Conservation (phyloP, 2,797 vertebrate genomes). For the Sus cebifrons region DNA sequence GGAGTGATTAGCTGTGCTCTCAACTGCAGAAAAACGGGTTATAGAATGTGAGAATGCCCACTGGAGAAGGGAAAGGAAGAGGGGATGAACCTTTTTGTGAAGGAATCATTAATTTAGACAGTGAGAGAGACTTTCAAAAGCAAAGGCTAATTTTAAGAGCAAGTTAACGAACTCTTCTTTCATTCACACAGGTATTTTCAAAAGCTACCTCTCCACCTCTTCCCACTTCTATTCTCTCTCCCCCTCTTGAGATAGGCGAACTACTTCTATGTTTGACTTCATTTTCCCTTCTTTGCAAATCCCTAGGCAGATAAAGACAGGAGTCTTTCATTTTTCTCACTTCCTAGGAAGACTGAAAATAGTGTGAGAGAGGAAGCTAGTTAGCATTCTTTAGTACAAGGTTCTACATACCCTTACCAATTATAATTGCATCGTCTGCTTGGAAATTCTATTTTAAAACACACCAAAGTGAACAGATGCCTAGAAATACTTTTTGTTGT, state of each 20-base stretch:
- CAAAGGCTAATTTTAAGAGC: background rate
- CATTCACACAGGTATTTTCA: background rate
- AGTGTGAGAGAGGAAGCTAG: background rate
- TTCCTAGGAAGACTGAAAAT: background rate
- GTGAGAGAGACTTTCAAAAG: background rate
- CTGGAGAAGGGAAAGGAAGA: background rate
- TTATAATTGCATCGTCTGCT: background rate
- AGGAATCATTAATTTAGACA: background rate
- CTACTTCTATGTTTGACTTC: background rate
- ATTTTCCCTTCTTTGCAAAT: slow-evolving; percentile 9
- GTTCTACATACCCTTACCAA: background rate
- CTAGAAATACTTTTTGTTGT: background rate
- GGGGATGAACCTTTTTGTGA: background rate
- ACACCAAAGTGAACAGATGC: slow-evolving; percentile 14
- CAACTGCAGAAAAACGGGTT: background rate
- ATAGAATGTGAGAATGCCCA: background rate
- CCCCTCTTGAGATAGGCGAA: background rate
- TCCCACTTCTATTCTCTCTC: background rate
- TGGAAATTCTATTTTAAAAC: slow-evolving; percentile 7
- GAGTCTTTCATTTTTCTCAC: background rate
- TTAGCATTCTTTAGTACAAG: background rate
- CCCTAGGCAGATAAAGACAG: background rate
- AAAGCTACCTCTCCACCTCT: background rate
- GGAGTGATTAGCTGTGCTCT: background rate
- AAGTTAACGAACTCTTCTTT: background rate